Percentiles rank a stretch among this genome's conserved stretches.
These are phyloP conservation scores for Triplophysa tibetana DNA, from an alignment of 2,113 vertebrate species.

Conservation along the genomic window DNA sequence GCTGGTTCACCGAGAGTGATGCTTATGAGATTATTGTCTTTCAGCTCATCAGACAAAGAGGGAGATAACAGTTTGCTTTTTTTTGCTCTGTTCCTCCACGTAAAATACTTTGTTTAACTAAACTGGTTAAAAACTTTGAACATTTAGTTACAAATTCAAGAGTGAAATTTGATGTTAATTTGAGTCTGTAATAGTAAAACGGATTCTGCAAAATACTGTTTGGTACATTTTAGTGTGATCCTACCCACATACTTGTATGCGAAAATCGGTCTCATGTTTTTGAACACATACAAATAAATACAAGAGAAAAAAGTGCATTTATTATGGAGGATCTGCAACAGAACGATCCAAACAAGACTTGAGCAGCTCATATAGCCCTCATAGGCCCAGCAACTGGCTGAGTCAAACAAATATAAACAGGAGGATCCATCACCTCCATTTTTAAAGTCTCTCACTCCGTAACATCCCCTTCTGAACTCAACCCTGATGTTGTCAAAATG, in stretches of 20 bases:
- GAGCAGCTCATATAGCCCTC: conserved; percentile 53
- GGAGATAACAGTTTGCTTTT: too few species aligned
- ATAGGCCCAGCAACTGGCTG: conserved; percentile 27
- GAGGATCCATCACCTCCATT: conserved; percentile 44
- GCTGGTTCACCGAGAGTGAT: too few species aligned
- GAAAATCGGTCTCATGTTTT: background rate
- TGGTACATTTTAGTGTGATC: background rate
- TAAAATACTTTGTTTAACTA: too few species aligned
- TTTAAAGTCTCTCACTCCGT: conserved; percentile 44
- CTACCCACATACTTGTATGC: background rate
- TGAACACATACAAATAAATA: conserved; percentile 4
- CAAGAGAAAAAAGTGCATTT: conserved; percentile 76
- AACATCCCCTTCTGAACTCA: conserved; percentile 54
- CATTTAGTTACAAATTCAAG: too few species aligned
- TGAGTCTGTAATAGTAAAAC: too few species aligned
- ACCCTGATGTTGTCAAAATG: conserved; percentile 42
- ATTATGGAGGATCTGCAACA: conserved; percentile 65
- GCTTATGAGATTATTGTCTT: background rate
- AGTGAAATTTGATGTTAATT: too few species aligned
- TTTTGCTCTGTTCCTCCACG: too few species aligned
- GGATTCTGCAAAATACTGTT: background rate
- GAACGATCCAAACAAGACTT: conserved; percentile 45
- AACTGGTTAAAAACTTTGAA: too few species aligned
- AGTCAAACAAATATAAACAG: conserved; percentile 48
- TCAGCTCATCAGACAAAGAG: background rate